Conservation (phyloP, 2,797 vertebrate species). For the Amazonetta brasiliensis region DNA sequence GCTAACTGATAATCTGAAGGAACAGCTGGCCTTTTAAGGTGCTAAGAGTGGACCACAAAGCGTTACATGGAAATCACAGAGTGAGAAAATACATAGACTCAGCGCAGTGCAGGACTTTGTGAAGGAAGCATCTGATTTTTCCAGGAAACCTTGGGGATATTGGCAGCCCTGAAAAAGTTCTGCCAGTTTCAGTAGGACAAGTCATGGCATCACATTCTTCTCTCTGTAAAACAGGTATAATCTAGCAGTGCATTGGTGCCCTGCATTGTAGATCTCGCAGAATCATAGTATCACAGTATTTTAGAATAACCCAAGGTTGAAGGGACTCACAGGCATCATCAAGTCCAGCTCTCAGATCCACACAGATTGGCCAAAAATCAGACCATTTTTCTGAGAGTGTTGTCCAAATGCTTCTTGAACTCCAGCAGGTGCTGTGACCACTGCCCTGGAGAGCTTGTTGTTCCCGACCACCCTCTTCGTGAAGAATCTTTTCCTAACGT, state of each 20-base stretch:
- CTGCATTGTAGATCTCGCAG: not conserved
- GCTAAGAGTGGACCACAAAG: not conserved
- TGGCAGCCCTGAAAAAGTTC: not conserved
- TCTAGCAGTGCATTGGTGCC: not conserved
- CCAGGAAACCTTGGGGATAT: not conserved
- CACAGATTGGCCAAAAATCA: not conserved
- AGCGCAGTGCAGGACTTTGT: not conserved
- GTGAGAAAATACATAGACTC: not conserved
- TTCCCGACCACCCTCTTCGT: not conserved
- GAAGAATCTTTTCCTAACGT: not conserved
- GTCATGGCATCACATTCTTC: not conserved
- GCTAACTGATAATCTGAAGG: constrained; percentile 1
- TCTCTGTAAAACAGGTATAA: not conserved
- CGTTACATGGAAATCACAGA: not conserved
- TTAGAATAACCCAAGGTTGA: not conserved
- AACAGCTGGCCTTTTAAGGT: constrained; percentile 36
- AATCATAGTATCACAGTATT: no score
- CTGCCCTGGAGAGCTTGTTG: not conserved
- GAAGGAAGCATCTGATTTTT: not conserved
- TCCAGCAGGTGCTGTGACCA: not conserved
- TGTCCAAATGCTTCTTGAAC: not conserved
- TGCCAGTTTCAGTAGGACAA: not conserved
- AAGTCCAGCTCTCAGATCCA: not conserved
- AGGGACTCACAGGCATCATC: not conserved
- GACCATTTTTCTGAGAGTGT: not conserved